Evolutionary conservation across 2,113 vertebrate species (phyloP), one percentile per base, ranked within the genome.

Genomic region (Diglossa brunneiventris): DNA sequence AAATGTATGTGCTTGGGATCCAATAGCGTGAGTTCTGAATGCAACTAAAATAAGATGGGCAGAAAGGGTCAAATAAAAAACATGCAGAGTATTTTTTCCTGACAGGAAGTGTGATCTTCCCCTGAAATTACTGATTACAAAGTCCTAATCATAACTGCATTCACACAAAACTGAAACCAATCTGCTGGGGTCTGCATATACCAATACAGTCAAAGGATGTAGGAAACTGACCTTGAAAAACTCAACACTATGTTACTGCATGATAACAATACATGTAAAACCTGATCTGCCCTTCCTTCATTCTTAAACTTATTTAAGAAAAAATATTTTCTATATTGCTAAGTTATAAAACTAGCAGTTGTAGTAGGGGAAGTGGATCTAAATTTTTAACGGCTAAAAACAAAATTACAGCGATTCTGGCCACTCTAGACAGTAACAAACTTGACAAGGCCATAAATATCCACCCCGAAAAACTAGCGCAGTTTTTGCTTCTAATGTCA

Each of bases 91-190:
- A n/a, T 68, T 94, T 88, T 82, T 93, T 94, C 86, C 83, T 62
- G 83, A 81, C 35, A 3, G 87, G 95, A 96, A 97, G 63, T 52
- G 27, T 8, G 3, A 89, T 84, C 77, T 90, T 95, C 61, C 91
- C 86, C 90, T 77, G 30, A 92, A 96, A 83, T 83, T 89, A 86
- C 88, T 88, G 90, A 90, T 87, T 64, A 83, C 56, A 28, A 79
- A 53, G 67, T 35, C 50, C 68, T 49, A 89, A 89, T 67, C 49
- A 56, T 63, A 88, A 86, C 31, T 70, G 56, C 73, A 90, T 44
- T 67, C 80, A 87, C 53, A 77, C 24, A 89, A 76, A 85, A 83
- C 18, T 47, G 37, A 37, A 83, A 64, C 9, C 1, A 90, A 95
- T 70, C 52, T 86, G 83, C 86, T 89, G 42, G 33, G 21, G 35